Conservation (phyloP, 2,888 invertebrate genomes). For the Agonum fuliginosum region DNA sequence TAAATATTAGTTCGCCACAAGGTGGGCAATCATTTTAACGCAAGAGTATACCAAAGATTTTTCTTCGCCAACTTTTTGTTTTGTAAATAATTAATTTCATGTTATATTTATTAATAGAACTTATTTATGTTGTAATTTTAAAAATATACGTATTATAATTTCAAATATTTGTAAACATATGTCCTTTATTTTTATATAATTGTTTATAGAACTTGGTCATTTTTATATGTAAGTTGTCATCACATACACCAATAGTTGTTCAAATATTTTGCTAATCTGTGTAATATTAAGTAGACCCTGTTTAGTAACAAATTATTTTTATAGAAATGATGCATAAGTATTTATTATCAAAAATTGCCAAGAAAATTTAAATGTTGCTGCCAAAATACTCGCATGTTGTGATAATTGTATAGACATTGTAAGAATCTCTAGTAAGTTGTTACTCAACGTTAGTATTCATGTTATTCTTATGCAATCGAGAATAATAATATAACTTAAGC, state of each 20-base stretch:
- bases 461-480: constrained; percentile 42
- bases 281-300: constrained; percentile 47
- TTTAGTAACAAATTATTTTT: constrained; percentile 58
- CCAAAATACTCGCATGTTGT: constrained; percentile 70
- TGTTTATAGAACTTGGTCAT: constrained; percentile 14
- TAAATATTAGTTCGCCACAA: constrained; percentile 28
- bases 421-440: constrained; percentile 53
- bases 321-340: constrained; percentile 54
- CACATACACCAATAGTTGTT: constrained; percentile 39
- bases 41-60: constrained; percentile 58
- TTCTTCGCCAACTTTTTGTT: constrained; percentile 45
- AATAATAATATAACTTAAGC: constrained; percentile 45
- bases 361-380: constrained; percentile 59
- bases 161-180: constrained; percentile 50
- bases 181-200: constrained; percentile 50
- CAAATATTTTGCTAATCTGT: constrained; percentile 42
- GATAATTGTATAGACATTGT: constrained; percentile 65
- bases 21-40: constrained; percentile 51
- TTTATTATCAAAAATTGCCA: constrained; percentile 53
- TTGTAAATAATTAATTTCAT: constrained; percentile 59
- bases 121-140: constrained; percentile 57
- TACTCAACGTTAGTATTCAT: constrained; percentile 55
- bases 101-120: constrained; percentile 56
- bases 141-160: constrained; percentile 58
- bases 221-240: constrained; percentile 34